Evolutionary conservation across 2,113 vertebrate species (phyloP), one percentile per base, ranked within the genome.

Genomic region (Callionymus lyra): DNA sequence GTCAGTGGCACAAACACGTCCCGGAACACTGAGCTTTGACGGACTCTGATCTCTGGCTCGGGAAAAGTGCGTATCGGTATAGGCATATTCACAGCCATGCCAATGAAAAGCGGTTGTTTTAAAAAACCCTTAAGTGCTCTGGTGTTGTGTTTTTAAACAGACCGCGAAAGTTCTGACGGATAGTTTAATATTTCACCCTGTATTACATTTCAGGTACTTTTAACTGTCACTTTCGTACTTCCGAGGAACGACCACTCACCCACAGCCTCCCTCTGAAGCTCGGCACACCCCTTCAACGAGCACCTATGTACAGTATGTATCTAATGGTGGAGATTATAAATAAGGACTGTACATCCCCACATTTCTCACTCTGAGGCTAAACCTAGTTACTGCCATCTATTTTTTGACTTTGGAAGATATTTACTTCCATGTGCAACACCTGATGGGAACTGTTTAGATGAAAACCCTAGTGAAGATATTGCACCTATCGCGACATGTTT

Each of bases 91-190:
- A 79, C 77, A 46, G 47, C 36, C 19, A 11, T 47, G 69, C 60
- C 74, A 69, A 44, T 70, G 63, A 81, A 76, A 74, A 74, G 69
- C 48, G 62, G 47, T 57, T 48, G 59, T 72, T 67, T 45, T n/a
- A n/a, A n/a, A 67, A 68, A 67, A 65, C 56, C 68, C 57, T 59
- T 78, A 82, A 84, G 82, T 84, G 83, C 77, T 66, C 38, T 41
- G 44, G 60, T 85, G 84, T 84, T 86, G 65, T 82, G 71, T 79
- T 83, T 82, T 83, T 76, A 85, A 84, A 83, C 79, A 77, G 79
- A 80, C 73, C 72, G 55, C 70, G 51, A 59, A 81, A 65, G 72
- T 67, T 80, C 79, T 79, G 76, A 81, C 82, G 77, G 75, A 80
- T 32, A 68, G 72, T 74, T 79, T 84, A 73, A 68, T 56, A 62